phyloP scores from a whole-genome alignment of 2,888 invertebrate species.

The Euplexia lucipara region DNA sequence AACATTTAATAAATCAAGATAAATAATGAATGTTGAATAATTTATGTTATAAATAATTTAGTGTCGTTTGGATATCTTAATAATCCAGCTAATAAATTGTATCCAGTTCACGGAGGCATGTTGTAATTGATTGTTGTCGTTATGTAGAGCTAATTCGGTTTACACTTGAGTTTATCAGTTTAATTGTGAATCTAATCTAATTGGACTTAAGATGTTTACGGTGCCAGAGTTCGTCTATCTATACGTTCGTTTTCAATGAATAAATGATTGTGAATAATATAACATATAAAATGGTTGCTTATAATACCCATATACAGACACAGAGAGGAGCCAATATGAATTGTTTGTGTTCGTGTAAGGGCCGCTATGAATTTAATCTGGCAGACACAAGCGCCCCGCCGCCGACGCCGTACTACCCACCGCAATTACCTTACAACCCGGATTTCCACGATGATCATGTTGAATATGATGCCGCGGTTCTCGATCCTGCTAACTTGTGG shows the following conservation, averaged over 20 bases:
- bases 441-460: constrained; percentile 76
- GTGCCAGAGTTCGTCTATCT: no score
- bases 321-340: constrained; percentile 76
- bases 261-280: constrained; percentile 19
- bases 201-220: neutral
- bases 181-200: constrained; percentile 4
- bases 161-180: constrained; percentile 12
- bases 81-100: constrained; percentile 13
- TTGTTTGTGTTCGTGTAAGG: constrained; percentile 79
- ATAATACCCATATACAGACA: constrained; percentile 45
- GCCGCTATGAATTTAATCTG: constrained; percentile 72
- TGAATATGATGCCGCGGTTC: constrained; percentile 63
- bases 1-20: constrained; percentile 44
- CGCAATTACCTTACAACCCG: constrained; percentile 86
- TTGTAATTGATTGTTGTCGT: constrained; percentile 14
- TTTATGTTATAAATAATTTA: constrained; percentile 40
- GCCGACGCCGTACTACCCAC: constrained; percentile 79
- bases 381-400: constrained; percentile 78
- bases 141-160: constrained; percentile 18
- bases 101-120: constrained; percentile 26
- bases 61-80: constrained; percentile 15
- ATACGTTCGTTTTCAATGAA: no score
- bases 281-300: constrained; percentile 32
- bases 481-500: constrained; percentile 66
- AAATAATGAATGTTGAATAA: constrained; percentile 41